phyloP scores from a whole-genome alignment of 2,888 invertebrate genomes.

The Torymus tubicola region DNA sequence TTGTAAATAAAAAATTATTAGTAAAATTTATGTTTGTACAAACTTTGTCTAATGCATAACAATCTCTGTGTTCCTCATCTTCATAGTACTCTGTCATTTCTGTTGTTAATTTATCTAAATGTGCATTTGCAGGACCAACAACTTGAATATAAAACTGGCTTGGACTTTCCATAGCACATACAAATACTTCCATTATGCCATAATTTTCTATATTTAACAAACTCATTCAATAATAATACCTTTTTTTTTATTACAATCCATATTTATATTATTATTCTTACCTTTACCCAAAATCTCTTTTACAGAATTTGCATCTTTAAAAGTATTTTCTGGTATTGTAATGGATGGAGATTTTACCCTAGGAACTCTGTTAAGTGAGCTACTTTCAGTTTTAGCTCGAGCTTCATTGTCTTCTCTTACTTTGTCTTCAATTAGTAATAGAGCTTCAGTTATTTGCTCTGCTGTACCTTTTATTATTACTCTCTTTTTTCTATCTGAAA shows the following conservation, averaged over 20 bases:
- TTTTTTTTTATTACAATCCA: background rate
- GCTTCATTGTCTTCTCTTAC: constrained; percentile 77
- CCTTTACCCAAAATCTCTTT: constrained; percentile 46
- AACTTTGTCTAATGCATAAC: constrained; percentile 78
- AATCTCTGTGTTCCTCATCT: constrained; percentile 80
- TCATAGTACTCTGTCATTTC: constrained; percentile 91
- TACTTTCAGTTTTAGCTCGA: constrained; percentile 60
- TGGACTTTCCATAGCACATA: constrained; percentile 90
- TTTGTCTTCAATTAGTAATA: constrained; percentile 84
- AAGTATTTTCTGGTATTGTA: constrained; percentile 52
- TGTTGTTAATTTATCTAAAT: constrained; percentile 87
- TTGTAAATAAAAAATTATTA: constrained; percentile 18
- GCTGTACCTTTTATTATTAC: constrained; percentile 81
- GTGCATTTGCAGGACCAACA: constrained; percentile 84
- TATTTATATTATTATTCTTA: constrained; percentile 13
- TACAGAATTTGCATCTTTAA: constrained; percentile 22
- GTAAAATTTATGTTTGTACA: constrained; percentile 53
- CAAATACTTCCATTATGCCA: constrained; percentile 88
- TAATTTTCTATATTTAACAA: constrained; percentile 72
- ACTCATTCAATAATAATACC: constrained; percentile 39
- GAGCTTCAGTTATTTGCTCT: constrained; percentile 86
- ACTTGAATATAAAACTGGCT: constrained; percentile 92
- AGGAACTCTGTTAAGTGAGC: constrained; percentile 59
- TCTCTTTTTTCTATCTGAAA: constrained; percentile 67
- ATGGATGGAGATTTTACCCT: constrained; percentile 63